Conservation (phyloP, 2,113 vertebrate species). For the Rhegmatorhina hoffmannsi region DNA sequence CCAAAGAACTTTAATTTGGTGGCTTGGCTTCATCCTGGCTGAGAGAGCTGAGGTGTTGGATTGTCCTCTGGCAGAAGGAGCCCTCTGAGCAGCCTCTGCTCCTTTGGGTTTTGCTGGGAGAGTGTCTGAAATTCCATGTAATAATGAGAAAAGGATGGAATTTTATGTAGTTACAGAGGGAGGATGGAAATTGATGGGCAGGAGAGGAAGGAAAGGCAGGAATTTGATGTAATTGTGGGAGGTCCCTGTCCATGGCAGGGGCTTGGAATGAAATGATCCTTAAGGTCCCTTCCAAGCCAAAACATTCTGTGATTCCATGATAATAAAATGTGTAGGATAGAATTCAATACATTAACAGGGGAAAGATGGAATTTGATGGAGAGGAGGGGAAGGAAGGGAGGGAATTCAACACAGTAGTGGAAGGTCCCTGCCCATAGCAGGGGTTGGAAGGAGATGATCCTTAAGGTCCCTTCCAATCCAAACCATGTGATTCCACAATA, state of each 20-base stretch:
- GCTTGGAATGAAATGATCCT: neutral
- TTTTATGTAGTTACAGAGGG: neutral
- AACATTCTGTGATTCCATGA: too few species aligned
- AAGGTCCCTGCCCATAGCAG: neutral
- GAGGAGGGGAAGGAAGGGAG: neutral
- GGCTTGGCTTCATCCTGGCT: neutral
- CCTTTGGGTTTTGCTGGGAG: neutral
- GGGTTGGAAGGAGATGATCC: neutral
- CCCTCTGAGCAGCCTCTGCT: neutral
- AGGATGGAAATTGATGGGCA: neutral
- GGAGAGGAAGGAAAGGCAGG: neutral
- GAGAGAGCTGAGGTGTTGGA: neutral
- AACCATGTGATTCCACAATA: neutral
- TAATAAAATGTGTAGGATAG: neutral
- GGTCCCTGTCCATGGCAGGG: neutral
- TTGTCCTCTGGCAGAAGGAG: neutral
- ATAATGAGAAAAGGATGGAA: neutral
- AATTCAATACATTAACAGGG: neutral
- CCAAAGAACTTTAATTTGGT: neutral
- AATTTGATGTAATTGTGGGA: neutral
- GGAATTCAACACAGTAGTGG: neutral
- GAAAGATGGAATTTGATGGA: neutral
- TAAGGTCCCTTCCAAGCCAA: neutral
- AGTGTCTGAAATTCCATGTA: fast-evolving
- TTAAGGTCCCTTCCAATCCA: neutral